Evolutionary conservation across 2,888 invertebrate genomes (phyloP), one percentile per base, ranked within the genome.

Genomic region (Nomada ruficornis): DNA sequence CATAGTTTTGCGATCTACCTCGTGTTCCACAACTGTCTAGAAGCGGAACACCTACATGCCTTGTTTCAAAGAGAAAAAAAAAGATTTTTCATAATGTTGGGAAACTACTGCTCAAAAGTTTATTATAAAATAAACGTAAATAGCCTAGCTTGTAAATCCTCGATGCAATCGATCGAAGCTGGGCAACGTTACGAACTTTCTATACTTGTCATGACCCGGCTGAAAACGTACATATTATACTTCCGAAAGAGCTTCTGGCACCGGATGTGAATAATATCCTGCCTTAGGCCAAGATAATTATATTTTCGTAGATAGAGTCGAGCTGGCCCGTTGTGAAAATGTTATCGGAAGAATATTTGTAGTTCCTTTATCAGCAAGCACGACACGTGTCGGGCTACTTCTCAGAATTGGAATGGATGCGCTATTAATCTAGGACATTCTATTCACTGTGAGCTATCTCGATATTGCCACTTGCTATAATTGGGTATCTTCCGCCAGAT

Each of bases 241-340:
- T 68, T 72, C 72, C 79, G 71, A 71, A 57, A 55, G 50, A 44
- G 50, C 63, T 52, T 36, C 72, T 62, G 67, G 29, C 50, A 20
- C 67, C 50, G 79, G 50, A 79, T 63, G 60, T 78, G 71, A 80
- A 71, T 55, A 71, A 62, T 67, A 67, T 72, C 78, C 68, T 47
- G 57, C 36, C 18, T 54, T 36, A 20, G 11, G 15, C 20, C 42
- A 59, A 55, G 78, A 68, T 77, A 77, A 77, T 79, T 77, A 63
- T 68, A 69, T 77, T 77, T 63, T 20, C 63, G 42, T 57, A 69
- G 77, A 79, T 63, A 36, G 7, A 36, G 36, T 36, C 36, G 36
- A 36, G 36, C 36, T 36, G 36, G 5, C 7, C 36, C 36, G 36
- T 36, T 36, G 36, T 36, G 7, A 36, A 9, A 7, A 36, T 7